Percentiles rank a stretch among this genome's conserved stretches.
These are phyloP conservation scores for Rallus limicola DNA, from an alignment of 2,113 vertebrate genomes.

Conservation along the genomic window DNA sequence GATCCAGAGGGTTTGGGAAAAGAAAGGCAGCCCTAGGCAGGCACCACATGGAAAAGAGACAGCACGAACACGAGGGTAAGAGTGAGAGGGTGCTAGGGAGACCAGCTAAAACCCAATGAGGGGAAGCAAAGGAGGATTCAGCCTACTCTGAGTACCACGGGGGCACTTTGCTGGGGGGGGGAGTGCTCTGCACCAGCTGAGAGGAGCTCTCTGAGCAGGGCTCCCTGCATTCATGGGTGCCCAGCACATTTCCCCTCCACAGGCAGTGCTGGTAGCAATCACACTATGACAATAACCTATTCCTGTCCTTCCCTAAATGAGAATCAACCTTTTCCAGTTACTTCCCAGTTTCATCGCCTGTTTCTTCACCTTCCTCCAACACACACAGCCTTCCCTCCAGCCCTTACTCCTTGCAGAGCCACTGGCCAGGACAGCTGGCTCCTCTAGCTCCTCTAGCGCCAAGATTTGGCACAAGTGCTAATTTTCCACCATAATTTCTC, in stretches of 20 bases:
- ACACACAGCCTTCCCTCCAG: not conserved
- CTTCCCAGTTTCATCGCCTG: not conserved
- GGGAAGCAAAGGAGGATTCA: not conserved
- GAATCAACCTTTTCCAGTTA: not conserved
- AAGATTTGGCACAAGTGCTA: not conserved
- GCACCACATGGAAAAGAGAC: fast-evolving
- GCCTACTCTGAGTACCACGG: not conserved
- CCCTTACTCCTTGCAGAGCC: not conserved
- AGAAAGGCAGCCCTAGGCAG: not conserved
- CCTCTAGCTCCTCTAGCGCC: not conserved
- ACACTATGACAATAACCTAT: too few relatives aligned
- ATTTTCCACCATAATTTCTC: not conserved
- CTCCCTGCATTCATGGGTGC: not conserved
- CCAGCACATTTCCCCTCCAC: not conserved
- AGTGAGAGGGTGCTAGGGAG: not conserved
- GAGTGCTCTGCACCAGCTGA: not conserved
- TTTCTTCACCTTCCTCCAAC: not conserved
- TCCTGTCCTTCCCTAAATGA: not conserved
- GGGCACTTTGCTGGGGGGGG: not conserved
- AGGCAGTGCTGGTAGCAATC: not conserved
- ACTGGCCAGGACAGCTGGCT: too few relatives aligned
- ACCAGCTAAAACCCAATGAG: not conserved
- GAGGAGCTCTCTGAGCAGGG: too few relatives aligned
- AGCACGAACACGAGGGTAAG: fast-evolving
- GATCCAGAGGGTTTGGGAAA: not conserved